Conservation (phyloP, 2,888 invertebrate genomes). For the Drosophila testacea region DNA sequence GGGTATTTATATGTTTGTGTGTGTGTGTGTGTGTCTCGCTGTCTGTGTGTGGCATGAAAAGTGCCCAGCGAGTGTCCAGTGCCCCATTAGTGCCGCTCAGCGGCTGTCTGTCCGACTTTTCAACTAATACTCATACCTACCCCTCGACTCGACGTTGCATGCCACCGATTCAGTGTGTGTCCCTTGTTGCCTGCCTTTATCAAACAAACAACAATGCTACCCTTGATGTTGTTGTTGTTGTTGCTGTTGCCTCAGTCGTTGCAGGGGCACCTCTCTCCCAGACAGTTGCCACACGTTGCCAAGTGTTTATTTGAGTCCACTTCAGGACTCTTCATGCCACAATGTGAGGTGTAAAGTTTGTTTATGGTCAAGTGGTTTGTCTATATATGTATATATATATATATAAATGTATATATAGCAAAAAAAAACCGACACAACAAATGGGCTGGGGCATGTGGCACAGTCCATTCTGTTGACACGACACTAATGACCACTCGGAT, state of each 20-base stretch:
- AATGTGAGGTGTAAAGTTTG: conserved; percentile 80
- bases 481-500: conserved; percentile 80
- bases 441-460: conserved; percentile 24
- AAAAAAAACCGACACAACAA: conserved; percentile 30
- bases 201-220: conserved; percentile 53
- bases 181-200: conserved; percentile 38
- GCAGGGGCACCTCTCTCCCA: conserved; percentile 1
- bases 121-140: conserved; percentile 28
- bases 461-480: conserved; percentile 69
- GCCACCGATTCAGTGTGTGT: conserved; percentile 4
- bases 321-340: conserved; percentile 62
- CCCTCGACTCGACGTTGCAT: background rate
- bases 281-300: conserved; percentile 56
- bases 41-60: conserved; percentile 11
- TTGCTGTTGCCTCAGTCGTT: conserved; percentile 3
- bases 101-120: conserved; percentile 45
- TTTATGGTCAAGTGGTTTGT: conserved; percentile 78
- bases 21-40: background rate
- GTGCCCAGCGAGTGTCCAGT: conserved; percentile 15
- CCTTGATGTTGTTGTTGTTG: conserved; percentile 1
- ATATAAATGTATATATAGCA: background rate
- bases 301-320: conserved; percentile 79
- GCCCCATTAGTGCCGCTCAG: conserved; percentile 71
- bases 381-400: conserved; percentile 6
- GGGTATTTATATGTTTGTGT: background rate